These are phyloP conservation scores for Drosophila azteca DNA, from an alignment of 1,140 invertebrate species.

Conservation along the genomic window DNA sequence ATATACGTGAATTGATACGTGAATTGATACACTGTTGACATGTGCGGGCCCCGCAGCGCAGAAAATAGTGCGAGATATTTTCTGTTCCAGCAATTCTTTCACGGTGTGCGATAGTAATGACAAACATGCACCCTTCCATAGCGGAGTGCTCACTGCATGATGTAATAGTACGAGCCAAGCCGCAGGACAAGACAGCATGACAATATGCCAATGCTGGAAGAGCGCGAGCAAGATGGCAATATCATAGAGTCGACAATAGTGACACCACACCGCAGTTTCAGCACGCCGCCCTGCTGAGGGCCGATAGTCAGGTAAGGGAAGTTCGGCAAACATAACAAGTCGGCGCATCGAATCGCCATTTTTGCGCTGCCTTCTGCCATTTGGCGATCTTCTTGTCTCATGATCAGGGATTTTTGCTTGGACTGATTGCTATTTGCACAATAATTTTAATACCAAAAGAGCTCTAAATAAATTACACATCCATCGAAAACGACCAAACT, in stretches of 20 bases:
- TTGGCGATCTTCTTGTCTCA: slow-evolving; percentile 43
- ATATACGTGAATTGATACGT: too few species aligned
- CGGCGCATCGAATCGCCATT: slow-evolving; percentile 66
- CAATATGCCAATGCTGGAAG: neutral
- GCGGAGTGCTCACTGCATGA: neutral
- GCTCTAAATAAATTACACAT: slow-evolving; percentile 50
- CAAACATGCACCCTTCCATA: too few species aligned
- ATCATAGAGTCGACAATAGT: slow-evolving; percentile 1
- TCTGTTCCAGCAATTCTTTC: too few species aligned
- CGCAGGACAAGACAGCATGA: neutral
- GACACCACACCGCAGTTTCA: slow-evolving; percentile 12
- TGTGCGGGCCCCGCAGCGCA: too few species aligned
- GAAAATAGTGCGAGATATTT: too few species aligned
- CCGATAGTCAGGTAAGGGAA: neutral
- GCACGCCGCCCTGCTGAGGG: neutral
- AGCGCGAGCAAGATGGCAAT: slow-evolving; percentile 6
- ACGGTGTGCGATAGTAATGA: too few species aligned
- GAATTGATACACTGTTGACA: too few species aligned
- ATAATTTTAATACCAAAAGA: slow-evolving; percentile 26
- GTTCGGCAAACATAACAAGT: slow-evolving; percentile 38
- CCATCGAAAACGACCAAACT: slow-evolving; percentile 43
- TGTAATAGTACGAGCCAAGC: slow-evolving; percentile 8
- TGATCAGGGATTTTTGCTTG: slow-evolving; percentile 11
- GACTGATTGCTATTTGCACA: slow-evolving; percentile 53
- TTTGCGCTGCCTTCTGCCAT: slow-evolving; percentile 39